These are phyloP conservation scores for Strix uralensis DNA, from an alignment of 2,113 vertebrate genomes.

Conservation along the genomic window DNA sequence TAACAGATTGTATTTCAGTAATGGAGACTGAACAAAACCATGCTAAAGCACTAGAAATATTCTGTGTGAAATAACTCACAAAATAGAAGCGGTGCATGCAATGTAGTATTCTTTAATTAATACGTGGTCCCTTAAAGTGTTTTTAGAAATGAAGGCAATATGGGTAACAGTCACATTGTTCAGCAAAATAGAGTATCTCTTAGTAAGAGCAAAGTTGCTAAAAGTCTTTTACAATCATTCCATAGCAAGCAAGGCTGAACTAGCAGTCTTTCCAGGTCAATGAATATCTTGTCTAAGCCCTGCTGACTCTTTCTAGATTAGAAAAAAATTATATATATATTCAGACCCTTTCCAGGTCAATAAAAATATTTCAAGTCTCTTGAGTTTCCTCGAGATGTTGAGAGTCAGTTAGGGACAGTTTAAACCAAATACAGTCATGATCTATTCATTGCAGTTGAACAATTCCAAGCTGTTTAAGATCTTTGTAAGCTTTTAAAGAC, in stretches of 20 bases:
- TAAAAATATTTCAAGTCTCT: conserved; percentile 8
- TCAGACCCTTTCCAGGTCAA: conserved; percentile 33
- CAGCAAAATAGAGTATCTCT: neutral
- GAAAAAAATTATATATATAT: neutral
- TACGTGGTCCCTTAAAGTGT: neutral
- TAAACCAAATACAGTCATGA: neutral
- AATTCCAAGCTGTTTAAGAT: neutral
- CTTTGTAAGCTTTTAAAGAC: neutral
- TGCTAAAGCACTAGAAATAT: neutral
- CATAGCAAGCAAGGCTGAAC: neutral
- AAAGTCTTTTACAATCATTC: neutral
- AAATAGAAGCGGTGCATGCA: neutral
- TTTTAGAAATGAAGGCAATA: neutral
- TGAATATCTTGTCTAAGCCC: neutral
- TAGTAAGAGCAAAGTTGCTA: neutral
- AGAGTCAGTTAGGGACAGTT: neutral
- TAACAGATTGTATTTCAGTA: neutral
- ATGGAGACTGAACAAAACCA: neutral
- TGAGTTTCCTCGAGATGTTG: neutral
- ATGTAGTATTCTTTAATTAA: neutral
- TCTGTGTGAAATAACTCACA: neutral
- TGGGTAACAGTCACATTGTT: neutral
- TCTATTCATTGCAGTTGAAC: neutral
- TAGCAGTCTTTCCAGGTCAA: conserved; percentile 20
- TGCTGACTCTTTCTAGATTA: conserved; percentile 3